Percentiles rank a stretch among this genome's conserved stretches.
phyloP scores from a whole-genome alignment of 2,113 vertebrate species.

The Peucedramus taeniatus region DNA sequence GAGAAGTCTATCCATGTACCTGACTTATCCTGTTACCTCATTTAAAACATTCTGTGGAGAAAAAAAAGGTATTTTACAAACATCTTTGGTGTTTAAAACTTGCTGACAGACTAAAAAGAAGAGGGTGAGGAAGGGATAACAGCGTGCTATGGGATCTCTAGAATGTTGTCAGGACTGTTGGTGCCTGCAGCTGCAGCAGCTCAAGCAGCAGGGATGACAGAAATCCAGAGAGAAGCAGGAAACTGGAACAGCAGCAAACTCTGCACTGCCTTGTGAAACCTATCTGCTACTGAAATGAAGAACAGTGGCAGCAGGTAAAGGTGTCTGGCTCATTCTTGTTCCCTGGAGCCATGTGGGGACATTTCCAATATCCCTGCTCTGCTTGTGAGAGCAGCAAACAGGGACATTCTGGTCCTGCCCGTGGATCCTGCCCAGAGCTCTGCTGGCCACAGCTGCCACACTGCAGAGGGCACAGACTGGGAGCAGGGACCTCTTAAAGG shows the following conservation, averaged over 20 bases:
- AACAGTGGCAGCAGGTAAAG: not conserved
- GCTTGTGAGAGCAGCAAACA: not conserved
- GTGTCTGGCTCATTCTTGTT: not conserved
- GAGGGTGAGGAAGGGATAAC: not conserved
- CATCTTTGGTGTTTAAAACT: not conserved
- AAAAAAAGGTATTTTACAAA: not conserved
- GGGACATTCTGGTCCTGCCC: not conserved
- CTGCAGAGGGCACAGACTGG: not conserved
- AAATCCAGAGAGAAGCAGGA: not conserved
- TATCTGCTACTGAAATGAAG: not conserved
- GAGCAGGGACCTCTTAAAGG: accelerated
- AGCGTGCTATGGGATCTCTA: not conserved
- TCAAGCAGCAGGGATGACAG: not conserved
- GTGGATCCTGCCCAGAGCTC: not conserved
- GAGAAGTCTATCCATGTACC: not conserved
- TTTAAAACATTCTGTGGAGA: not conserved
- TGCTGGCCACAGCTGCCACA: not conserved
- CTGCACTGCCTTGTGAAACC: not conserved
- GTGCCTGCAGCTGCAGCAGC: not conserved
- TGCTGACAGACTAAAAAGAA: not conserved
- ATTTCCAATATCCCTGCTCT: not conserved
- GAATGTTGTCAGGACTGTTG: not conserved
- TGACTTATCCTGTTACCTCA: not conserved
- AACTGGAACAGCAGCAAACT: not conserved
- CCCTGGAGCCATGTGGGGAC: not conserved